These are phyloP conservation scores for Propsilocerus akamusi DNA, from an alignment of 1,140 invertebrate genomes.

Conservation along the genomic window DNA sequence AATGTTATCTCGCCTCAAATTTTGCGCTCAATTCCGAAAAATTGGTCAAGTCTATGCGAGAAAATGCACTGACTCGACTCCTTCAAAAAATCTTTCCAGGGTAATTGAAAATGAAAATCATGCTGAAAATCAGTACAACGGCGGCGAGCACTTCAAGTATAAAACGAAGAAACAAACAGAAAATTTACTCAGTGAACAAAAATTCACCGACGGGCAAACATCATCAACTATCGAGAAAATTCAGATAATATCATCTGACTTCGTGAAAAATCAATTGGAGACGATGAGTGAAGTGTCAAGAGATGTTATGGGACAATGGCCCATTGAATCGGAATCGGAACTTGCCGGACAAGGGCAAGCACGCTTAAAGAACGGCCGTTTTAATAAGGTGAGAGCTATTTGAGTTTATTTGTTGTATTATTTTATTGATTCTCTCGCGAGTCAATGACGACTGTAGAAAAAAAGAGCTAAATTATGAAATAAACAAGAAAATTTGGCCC, in stretches of 20 bases:
- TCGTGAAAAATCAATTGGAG: background rate
- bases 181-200: slow-evolving; percentile 2
- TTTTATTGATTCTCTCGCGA: too few relatives aligned
- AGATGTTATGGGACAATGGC: background rate
- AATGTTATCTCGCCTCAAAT: too few relatives aligned
- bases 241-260: background rate
- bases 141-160: background rate
- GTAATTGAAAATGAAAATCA: slow-evolving; percentile 1
- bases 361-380: background rate
- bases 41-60: too few relatives aligned
- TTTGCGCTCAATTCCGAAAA: too few relatives aligned
- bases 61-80: too few relatives aligned
- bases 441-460: too few relatives aligned
- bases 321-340: background rate
- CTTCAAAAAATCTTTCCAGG: background rate
- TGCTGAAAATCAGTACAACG: background rate
- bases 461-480: too few relatives aligned
- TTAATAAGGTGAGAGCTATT: slow-evolving; percentile 1
- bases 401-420: too few relatives aligned
- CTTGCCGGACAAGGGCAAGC: background rate
- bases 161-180: slow-evolving; percentile 1
- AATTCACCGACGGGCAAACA: background rate
- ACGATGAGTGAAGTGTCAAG: background rate
- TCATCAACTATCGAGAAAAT: background rate
- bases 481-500: too few relatives aligned